Conservation (phyloP, 2,888 invertebrate species). For the Diplazon laetatorius region DNA sequence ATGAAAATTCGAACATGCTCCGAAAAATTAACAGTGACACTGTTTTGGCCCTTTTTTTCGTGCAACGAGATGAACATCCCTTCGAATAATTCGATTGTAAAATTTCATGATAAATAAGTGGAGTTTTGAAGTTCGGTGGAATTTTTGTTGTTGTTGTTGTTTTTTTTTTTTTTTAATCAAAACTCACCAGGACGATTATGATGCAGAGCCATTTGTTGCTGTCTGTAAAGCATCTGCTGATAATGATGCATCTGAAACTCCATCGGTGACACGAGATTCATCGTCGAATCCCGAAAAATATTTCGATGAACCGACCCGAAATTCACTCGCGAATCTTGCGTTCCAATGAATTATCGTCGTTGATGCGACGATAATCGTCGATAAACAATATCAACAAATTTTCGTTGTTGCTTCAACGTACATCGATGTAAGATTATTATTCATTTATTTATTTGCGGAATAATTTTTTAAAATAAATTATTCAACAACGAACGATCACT, state of each 20-base stretch:
- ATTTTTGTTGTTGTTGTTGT: too few relatives aligned
- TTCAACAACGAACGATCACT: constrained; percentile 34
- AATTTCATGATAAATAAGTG: not conserved
- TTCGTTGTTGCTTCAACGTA: not conserved
- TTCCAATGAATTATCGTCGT: too few relatives aligned
- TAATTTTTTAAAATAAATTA: not conserved
- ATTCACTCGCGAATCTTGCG: not conserved
- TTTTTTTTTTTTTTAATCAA: too few relatives aligned
- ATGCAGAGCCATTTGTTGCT: constrained; percentile 70
- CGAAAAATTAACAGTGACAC: too few relatives aligned
- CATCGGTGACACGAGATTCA: constrained; percentile 69
- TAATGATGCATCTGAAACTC: constrained; percentile 70
- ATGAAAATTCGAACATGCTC: too few relatives aligned
- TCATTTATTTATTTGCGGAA: not conserved
- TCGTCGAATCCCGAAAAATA: constrained; percentile 44
- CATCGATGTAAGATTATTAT: not conserved
- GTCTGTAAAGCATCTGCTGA: constrained; percentile 70
- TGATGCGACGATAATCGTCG: not conserved
- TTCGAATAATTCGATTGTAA: too few relatives aligned
- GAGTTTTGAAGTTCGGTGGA: not conserved
- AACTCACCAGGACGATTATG: constrained; percentile 64
- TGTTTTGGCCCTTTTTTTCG: too few relatives aligned
- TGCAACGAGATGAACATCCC: too few relatives aligned
- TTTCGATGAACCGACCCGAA: not conserved
- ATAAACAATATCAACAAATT: too few relatives aligned